Evolutionary conservation across 2,113 vertebrate genomes (phyloP).

Genomic region (Ginglymostoma cirratum): DNA sequence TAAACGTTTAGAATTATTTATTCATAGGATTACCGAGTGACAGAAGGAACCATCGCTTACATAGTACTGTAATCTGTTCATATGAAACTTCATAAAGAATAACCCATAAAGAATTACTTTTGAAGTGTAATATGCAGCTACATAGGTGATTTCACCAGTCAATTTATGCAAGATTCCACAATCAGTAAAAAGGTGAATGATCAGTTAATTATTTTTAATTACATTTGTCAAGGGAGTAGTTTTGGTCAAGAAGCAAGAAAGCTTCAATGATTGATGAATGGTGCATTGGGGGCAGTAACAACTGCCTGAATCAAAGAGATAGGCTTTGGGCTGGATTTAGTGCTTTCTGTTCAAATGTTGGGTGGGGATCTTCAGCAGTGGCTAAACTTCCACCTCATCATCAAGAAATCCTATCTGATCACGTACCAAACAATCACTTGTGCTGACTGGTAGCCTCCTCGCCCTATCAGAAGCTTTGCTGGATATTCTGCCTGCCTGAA

Average conservation of each 20-base stretch:
- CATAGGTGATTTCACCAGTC: neutral
- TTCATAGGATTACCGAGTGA: neutral
- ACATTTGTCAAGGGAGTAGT: neutral
- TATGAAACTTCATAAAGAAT: neutral
- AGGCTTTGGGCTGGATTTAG: no score
- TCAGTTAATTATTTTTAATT: neutral
- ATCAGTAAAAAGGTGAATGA: neutral
- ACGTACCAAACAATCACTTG: no score
- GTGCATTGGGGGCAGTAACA: neutral
- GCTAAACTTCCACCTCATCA: no score
- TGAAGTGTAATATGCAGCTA: neutral
- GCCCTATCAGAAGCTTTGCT: no score
- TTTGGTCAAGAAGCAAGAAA: neutral
- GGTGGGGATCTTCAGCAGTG: no score
- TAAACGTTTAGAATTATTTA: neutral
- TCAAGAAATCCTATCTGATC: no score
- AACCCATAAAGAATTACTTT: neutral
- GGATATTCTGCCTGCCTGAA: no score
- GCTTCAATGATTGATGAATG: neutral
- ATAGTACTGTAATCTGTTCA: neutral
- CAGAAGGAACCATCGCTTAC: neutral
- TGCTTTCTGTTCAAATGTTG: no score
- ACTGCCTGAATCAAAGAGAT: neutral
- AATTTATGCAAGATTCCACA: neutral
- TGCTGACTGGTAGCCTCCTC: no score